A percentile compares a stretch with the other conserved stretches of the same genome.
Conservation (phyloP, 2,888 invertebrate genomes). For the Ellobium chinense region DNA sequence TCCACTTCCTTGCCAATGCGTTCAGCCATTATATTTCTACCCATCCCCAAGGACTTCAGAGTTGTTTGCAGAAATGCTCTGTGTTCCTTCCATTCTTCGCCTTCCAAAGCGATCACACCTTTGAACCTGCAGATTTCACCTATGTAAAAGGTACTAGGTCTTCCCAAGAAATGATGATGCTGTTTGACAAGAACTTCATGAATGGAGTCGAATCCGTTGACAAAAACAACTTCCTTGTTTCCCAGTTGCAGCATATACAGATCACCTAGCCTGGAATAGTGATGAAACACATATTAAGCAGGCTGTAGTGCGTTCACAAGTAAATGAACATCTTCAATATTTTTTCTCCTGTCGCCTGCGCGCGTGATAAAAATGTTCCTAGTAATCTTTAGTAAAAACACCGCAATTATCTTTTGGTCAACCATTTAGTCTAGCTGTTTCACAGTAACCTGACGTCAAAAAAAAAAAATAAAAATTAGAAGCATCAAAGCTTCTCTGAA, state of each 20-base stretch:
- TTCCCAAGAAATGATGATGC: slow-evolving; percentile 18
- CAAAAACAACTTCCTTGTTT: background rate
- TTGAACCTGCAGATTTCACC: background rate
- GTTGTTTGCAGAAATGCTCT: slow-evolving; percentile 14
- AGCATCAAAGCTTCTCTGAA: too few species aligned
- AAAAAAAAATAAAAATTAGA: too few species aligned
- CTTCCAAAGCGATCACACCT: slow-evolving; percentile 16
- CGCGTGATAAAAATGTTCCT: too few species aligned
- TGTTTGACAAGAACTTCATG: slow-evolving; percentile 30
- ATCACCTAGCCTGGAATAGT: slow-evolving; percentile 14
- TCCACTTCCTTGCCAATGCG: slow-evolving; percentile 19
- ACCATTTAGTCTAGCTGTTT: too few species aligned
- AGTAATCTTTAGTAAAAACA: too few species aligned
- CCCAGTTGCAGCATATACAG: slow-evolving; percentile 26
- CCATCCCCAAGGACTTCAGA: slow-evolving; percentile 29
- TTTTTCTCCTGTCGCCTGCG: too few species aligned
- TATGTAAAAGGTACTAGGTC: background rate
- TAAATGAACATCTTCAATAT: too few species aligned
- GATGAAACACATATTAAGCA: too few species aligned
- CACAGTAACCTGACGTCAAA: too few species aligned
- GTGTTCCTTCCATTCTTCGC: slow-evolving; percentile 26
- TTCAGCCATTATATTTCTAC: slow-evolving; percentile 34
- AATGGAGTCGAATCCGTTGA: slow-evolving; percentile 11
- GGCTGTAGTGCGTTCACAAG: too few species aligned
- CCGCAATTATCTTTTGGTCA: too few species aligned